Evolutionary conservation across 2,797 vertebrate genomes (phyloP).

Genomic region (Thaleichthys pacificus): DNA sequence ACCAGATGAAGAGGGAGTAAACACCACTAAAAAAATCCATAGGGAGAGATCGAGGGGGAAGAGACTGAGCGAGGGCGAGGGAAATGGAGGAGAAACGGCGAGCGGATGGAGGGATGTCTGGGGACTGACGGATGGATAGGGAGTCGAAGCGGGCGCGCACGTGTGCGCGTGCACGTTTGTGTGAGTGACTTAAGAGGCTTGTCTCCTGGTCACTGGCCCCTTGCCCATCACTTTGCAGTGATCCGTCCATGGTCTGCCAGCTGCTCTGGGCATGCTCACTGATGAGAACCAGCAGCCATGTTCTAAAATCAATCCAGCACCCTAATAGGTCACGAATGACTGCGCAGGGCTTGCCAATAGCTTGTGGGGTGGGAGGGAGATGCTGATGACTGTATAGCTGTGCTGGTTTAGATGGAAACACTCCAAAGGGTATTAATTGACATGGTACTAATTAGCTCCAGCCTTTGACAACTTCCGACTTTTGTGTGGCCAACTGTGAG

Average conservation of each 20-base stretch:
- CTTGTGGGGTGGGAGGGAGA: constrained; percentile 33
- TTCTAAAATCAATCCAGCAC: constrained; percentile 76
- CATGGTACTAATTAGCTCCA: constrained; percentile 56
- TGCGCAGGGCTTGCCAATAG: constrained; percentile 73
- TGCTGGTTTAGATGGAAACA: not conserved
- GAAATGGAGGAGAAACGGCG: not conserved
- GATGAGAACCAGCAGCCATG: constrained; percentile 73
- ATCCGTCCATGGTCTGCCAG: constrained; percentile 73
- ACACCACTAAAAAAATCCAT: not conserved
- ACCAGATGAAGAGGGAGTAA: not conserved
- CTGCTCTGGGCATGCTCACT: constrained; percentile 67
- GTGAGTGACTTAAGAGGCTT: constrained; percentile 35
- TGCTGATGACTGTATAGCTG: constrained; percentile 39
- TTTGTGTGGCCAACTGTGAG: constrained; percentile 33
- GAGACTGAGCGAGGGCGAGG: too few species aligned
- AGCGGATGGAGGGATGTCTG: not conserved
- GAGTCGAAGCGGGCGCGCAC: not conserved
- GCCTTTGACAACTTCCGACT: constrained; percentile 29
- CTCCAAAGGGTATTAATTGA: constrained; percentile 58
- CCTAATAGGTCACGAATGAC: constrained; percentile 81
- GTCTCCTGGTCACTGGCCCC: constrained; percentile 61
- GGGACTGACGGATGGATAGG: not conserved
- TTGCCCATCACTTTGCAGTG: constrained; percentile 69
- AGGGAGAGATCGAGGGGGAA: not conserved
- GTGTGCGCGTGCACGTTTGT: constrained; percentile 25